Conservation (phyloP, 2,113 vertebrate genomes). For the Nestor notabilis region DNA sequence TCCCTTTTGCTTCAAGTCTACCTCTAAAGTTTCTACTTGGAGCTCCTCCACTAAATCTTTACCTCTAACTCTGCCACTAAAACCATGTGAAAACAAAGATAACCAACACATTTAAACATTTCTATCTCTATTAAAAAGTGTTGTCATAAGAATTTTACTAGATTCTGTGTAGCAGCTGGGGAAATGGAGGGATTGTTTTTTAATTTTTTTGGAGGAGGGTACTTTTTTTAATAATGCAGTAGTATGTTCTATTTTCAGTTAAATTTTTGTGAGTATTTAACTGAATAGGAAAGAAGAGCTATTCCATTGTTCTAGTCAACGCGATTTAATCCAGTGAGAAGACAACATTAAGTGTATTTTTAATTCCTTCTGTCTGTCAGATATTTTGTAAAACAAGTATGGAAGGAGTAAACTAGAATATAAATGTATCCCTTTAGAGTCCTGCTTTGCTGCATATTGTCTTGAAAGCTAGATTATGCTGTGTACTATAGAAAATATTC, state of each 20-base stretch:
- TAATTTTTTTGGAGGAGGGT: not conserved
- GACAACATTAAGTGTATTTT: not conserved
- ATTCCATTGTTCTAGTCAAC: not conserved
- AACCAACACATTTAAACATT: not conserved
- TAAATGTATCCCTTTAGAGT: not conserved
- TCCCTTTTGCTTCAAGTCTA: not conserved
- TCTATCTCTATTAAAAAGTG: not conserved
- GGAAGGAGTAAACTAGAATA: not conserved
- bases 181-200: not conserved
- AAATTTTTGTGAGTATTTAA: not conserved
- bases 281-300: not conserved
- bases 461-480: not conserved
- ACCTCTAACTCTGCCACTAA: not conserved
- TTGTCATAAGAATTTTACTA: not conserved
- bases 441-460: not conserved
- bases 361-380: not conserved
- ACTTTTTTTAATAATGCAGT: not conserved
- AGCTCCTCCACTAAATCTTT: not conserved
- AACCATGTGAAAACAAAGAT: not conserved
- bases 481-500: not conserved
- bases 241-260: conserved; percentile 4
- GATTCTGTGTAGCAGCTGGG: not conserved
- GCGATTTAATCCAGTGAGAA: not conserved
- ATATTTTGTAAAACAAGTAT: not conserved
- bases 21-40: not conserved